phyloP scores from a whole-genome alignment of 2,888 invertebrate species.

The Drosophila pseudotalamancana region DNA sequence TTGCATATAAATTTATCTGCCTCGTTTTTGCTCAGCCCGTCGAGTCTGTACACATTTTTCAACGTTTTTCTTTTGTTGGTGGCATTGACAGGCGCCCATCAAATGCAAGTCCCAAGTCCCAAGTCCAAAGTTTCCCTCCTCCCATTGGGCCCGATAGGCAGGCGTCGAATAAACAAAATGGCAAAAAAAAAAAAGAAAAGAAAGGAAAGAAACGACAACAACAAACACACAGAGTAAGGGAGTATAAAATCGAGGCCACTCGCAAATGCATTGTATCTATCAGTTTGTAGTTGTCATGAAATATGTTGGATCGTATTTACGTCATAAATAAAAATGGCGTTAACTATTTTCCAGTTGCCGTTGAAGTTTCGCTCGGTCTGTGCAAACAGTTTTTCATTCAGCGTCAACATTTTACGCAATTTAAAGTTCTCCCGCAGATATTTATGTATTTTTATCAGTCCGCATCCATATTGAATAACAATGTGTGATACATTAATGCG shows the following conservation, averaged over 20 bases:
- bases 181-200: conserved; percentile 15
- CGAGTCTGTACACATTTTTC: conserved; percentile 73
- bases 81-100: conserved; percentile 77
- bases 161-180: conserved; percentile 39
- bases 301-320: conserved; percentile 69
- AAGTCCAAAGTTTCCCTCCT: background rate
- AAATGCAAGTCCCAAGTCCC: conserved; percentile 57
- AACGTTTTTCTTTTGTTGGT: conserved; percentile 70
- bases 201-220: too few relatives aligned
- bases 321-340: conserved; percentile 78
- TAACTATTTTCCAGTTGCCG: conserved; percentile 66
- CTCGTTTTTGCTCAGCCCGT: conserved; percentile 57
- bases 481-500: conserved; percentile 19
- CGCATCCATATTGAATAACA: conserved; percentile 16
- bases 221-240: background rate
- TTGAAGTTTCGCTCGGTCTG: conserved; percentile 38
- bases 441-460: conserved; percentile 34
- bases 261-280: conserved; percentile 76
- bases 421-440: conserved; percentile 46
- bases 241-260: conserved; percentile 50
- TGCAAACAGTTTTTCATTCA: conserved; percentile 41
- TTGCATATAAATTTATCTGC: conserved; percentile 74
- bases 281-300: conserved; percentile 71
- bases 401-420: conserved; percentile 73
- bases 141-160: conserved; percentile 46